Evolutionary conservation across 1,140 invertebrate genomes (phyloP).

Genomic region (Mesaphorura yosii): DNA sequence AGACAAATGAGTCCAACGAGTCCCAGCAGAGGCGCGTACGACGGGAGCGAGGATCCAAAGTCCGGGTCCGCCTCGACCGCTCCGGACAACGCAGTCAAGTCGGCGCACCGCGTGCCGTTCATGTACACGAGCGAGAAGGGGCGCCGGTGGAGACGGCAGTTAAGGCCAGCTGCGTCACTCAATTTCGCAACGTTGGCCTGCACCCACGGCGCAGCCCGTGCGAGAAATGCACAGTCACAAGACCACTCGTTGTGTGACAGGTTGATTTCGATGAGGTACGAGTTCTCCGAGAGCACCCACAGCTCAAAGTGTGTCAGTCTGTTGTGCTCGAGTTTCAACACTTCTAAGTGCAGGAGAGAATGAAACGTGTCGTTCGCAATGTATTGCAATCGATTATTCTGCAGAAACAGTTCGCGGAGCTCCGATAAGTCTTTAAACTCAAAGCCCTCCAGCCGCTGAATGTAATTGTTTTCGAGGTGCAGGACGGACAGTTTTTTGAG

Average conservation of each 20-base stretch:
- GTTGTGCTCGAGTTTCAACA: slow-evolving; percentile 73
- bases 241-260: slow-evolving; percentile 40
- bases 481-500: slow-evolving; percentile 38
- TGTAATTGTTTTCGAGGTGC: slow-evolving; percentile 72
- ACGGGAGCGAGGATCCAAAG: slow-evolving; percentile 23
- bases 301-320: slow-evolving; percentile 60
- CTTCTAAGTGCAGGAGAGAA: slow-evolving; percentile 63
- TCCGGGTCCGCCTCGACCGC: slow-evolving; percentile 28
- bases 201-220: slow-evolving; percentile 35
- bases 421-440: slow-evolving; percentile 70
- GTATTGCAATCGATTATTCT: slow-evolving; percentile 69
- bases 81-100: slow-evolving; percentile 32
- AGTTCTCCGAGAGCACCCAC: slow-evolving; percentile 36
- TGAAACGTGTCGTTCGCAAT: slow-evolving; percentile 76
- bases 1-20: slow-evolving; percentile 31
- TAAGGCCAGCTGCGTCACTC: slow-evolving; percentile 44
- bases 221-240: slow-evolving; percentile 39
- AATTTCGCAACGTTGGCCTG: slow-evolving; percentile 47
- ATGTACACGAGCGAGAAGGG: slow-evolving; percentile 31
- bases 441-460: slow-evolving; percentile 64
- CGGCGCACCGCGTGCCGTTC: slow-evolving; percentile 33
- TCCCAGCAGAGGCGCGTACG: slow-evolving; percentile 32
- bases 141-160: slow-evolving; percentile 20
- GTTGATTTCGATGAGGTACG: slow-evolving; percentile 35
- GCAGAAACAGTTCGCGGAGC: slow-evolving; percentile 70